Evolutionary conservation across 2,797 vertebrate species (phyloP).

Genomic region (Graptemys geographica): DNA sequence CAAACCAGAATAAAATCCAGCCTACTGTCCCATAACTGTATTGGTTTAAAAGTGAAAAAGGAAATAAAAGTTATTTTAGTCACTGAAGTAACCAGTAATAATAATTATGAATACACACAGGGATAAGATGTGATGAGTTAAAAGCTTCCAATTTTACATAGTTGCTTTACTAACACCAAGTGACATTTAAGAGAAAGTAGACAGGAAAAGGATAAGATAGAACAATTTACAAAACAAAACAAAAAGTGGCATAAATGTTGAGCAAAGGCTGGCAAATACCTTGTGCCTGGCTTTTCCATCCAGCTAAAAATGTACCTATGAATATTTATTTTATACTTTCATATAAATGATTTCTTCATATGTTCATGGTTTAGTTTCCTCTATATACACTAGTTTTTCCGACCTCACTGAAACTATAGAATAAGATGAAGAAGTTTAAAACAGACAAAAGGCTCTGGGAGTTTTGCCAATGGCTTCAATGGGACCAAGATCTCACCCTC

Average conservation of each 20-base stretch:
- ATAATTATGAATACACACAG: slow-evolving; percentile 3
- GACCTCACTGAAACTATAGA: slow-evolving; percentile 32
- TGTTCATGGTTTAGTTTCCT: slow-evolving; percentile 25
- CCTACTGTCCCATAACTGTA: slow-evolving; percentile 20
- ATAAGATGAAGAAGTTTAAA: neutral
- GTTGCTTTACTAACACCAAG: slow-evolving; percentile 49
- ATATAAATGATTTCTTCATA: neutral
- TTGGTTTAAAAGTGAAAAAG: slow-evolving; percentile 20
- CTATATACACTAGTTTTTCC: slow-evolving; percentile 18
- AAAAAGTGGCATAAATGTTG: slow-evolving; percentile 8
- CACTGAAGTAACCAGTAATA: slow-evolving; percentile 40
- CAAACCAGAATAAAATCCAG: slow-evolving; percentile 21
- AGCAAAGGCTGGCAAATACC: neutral
- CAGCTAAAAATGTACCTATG: neutral
- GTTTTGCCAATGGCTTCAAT: slow-evolving; percentile 19
- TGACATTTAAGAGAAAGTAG: neutral
- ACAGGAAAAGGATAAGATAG: slow-evolving; percentile 41
- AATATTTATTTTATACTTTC: slow-evolving; percentile 42
- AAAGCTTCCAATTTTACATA: slow-evolving; percentile 18
- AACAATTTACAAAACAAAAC: slow-evolving; percentile 59
- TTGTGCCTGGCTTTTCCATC: neutral
- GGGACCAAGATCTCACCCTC: neutral
- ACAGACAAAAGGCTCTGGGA: slow-evolving; percentile 12
- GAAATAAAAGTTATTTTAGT: slow-evolving; percentile 37
- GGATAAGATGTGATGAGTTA: slow-evolving; percentile 20